phyloP scores from a whole-genome alignment of 2,888 invertebrate genomes.

The Tolmerus cingulatus region DNA sequence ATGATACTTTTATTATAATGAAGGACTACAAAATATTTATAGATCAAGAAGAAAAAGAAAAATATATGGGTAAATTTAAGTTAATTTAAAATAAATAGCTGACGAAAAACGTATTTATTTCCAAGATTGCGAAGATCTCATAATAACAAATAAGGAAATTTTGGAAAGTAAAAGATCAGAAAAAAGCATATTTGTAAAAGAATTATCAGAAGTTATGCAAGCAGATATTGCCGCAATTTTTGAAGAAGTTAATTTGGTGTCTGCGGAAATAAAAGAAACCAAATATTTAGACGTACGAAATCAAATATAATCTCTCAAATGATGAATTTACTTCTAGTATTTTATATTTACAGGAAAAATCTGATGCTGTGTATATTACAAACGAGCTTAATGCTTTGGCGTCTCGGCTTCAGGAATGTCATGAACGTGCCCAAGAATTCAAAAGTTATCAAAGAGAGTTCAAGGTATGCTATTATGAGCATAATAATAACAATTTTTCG shows the following conservation, averaged over 20 bases:
- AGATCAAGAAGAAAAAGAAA: conserved; percentile 72
- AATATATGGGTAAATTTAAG: conserved; percentile 57
- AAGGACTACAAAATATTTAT: conserved; percentile 79
- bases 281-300: conserved; percentile 57
- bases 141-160: conserved; percentile 68
- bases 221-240: conserved; percentile 80
- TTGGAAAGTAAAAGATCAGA: conserved; percentile 71
- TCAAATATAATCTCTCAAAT: neutral
- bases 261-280: conserved; percentile 70
- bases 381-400: conserved; percentile 71
- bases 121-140: conserved; percentile 58
- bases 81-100: neutral
- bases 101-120: neutral
- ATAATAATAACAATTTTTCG: no score
- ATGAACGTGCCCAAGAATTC: conserved; percentile 76
- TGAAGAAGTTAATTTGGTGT: conserved; percentile 75
- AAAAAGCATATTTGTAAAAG: conserved; percentile 72
- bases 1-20: conserved; percentile 84
- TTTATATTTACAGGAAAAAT: conserved; percentile 68
- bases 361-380: conserved; percentile 73
- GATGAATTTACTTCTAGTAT: neutral
- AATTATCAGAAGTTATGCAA: conserved; percentile 77
- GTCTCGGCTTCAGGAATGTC: conserved; percentile 70
- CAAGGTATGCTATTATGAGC: no score
- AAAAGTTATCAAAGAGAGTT: conserved; percentile 85